phyloP scores from a whole-genome alignment of 2,797 vertebrate species.

The Sciurus carolinensis region DNA sequence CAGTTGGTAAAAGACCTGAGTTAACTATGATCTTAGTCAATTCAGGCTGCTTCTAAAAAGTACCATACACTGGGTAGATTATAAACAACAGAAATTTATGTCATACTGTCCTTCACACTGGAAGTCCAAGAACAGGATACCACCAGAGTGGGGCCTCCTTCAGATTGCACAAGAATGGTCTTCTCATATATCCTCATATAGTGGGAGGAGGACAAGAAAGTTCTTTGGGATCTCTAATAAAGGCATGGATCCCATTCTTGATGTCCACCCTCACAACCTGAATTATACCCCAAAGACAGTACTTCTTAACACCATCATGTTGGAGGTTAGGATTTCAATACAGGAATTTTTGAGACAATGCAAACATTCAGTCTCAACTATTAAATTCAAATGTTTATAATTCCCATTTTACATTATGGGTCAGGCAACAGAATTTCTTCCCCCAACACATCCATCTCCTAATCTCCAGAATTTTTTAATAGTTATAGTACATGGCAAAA shows the following conservation, averaged over 20 bases:
- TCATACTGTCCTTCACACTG: background rate
- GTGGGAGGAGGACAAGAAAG: background rate
- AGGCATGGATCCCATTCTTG: background rate
- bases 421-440: background rate
- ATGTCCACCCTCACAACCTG: background rate
- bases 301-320: background rate
- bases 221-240: background rate
- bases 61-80: background rate
- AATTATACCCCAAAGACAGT: background rate
- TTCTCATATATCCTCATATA: background rate
- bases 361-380: background rate
- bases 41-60: background rate
- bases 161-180: too few relatives aligned
- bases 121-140: background rate
- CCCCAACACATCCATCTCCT: background rate
- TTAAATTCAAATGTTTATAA: conserved; percentile 44
- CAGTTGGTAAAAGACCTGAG: background rate
- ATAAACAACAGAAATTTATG: background rate
- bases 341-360: background rate
- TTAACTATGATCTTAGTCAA: background rate
- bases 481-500: background rate
- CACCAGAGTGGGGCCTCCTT: background rate
- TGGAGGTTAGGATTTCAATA: background rate
- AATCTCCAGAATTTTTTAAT: background rate
- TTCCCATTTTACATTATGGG: background rate